These are phyloP conservation scores for Bombus ignitus DNA, from an alignment of 1,140 invertebrate species.

Conservation along the genomic window DNA sequence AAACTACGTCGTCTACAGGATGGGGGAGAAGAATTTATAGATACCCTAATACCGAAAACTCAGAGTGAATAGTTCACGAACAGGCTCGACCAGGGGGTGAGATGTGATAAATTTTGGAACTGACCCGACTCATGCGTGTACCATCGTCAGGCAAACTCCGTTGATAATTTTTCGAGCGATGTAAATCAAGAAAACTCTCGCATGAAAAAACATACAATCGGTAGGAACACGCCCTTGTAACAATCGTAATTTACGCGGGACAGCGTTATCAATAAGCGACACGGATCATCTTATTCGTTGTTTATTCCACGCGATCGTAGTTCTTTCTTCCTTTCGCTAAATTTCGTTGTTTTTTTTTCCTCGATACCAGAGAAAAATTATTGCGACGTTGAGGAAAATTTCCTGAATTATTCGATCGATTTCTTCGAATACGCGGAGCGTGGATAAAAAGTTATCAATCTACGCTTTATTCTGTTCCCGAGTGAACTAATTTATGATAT, in stretches of 20 bases:
- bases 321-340: background rate
- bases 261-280: background rate
- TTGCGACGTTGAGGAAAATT: background rate
- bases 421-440: too few species aligned
- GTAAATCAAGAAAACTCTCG: constrained; percentile 58
- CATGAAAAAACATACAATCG: background rate
- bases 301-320: background rate
- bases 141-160: constrained; percentile 38
- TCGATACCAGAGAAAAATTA: background rate
- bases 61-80: constrained; percentile 63
- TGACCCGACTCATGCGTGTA: constrained; percentile 37
- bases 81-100: background rate
- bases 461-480: background rate
- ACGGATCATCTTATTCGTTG: background rate
- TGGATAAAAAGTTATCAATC: background rate
- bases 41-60: constrained; percentile 70
- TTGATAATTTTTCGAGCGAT: constrained; percentile 60
- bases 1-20: constrained; percentile 61
- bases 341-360: background rate
- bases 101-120: constrained; percentile 59
- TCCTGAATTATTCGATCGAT: background rate
- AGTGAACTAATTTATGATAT: too few species aligned
- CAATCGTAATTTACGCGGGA: background rate
- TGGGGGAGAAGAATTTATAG: constrained; percentile 67
- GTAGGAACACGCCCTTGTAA: too few species aligned